Evolutionary conservation across 2,888 invertebrate species (phyloP).

Genomic region (Zonitis immaculata): DNA sequence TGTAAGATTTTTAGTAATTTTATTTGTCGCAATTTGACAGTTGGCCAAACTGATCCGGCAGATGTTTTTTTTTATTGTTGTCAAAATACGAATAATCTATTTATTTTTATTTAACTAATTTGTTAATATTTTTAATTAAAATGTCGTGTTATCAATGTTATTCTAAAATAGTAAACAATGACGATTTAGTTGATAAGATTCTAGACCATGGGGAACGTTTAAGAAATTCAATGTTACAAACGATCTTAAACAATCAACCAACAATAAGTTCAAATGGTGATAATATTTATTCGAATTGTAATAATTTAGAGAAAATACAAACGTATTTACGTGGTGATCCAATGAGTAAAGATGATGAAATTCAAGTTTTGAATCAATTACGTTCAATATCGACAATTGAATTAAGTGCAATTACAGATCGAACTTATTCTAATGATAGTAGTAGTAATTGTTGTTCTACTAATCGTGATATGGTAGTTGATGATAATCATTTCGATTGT

Average conservation of each 20-base stretch:
- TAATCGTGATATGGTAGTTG: slow-evolving; percentile 11
- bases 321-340: slow-evolving; percentile 46
- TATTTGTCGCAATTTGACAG: too few relatives aligned
- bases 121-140: not conserved
- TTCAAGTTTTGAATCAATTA: slow-evolving; percentile 45
- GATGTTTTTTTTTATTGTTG: too few relatives aligned
- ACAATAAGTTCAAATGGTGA: slow-evolving; percentile 34
- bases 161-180: slow-evolving; percentile 2
- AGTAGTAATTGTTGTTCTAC: slow-evolving; percentile 17
- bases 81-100: not conserved
- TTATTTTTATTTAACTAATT: not conserved
- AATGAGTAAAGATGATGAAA: slow-evolving; percentile 45
- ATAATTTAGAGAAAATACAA: slow-evolving; percentile 33
- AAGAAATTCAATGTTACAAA: slow-evolving; percentile 45
- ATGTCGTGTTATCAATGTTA: slow-evolving; percentile 19
- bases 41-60: too few relatives aligned
- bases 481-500: slow-evolving; percentile 9
- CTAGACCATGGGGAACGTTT: slow-evolving; percentile 42
- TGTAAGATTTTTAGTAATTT: too few relatives aligned
- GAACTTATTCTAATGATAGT: slow-evolving; percentile 27
- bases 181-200: slow-evolving; percentile 30
- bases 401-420: slow-evolving; percentile 38
- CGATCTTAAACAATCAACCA: slow-evolving; percentile 45
- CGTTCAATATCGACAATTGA: slow-evolving; percentile 45
- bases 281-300: slow-evolving; percentile 13